Evolutionary conservation across 2,888 invertebrate species (phyloP).

Genomic region (Caradrina clavipalpis): DNA sequence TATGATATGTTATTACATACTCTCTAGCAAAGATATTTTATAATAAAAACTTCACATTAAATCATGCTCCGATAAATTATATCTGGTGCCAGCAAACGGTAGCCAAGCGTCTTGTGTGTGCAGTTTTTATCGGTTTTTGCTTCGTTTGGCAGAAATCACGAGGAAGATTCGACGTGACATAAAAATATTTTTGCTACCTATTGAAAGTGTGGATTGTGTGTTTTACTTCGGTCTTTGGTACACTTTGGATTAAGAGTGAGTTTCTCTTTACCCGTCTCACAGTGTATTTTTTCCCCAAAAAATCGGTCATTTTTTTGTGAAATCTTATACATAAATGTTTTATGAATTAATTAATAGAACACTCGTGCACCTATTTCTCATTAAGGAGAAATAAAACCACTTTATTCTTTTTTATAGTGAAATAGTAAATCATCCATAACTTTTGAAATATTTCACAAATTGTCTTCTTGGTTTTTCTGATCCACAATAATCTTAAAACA

Average conservation of each 20-base stretch:
- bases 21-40: slow-evolving; percentile 25
- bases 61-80: slow-evolving; percentile 49
- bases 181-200: slow-evolving; percentile 40
- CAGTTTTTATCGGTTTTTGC: slow-evolving; percentile 68
- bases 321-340: too few species aligned
- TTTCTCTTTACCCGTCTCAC: too few species aligned
- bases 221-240: neutral
- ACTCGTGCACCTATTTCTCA: too few species aligned
- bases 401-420: too few species aligned
- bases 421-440: too few species aligned
- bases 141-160: slow-evolving; percentile 63
- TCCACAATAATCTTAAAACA: too few species aligned
- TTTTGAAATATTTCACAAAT: too few species aligned
- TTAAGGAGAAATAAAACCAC: too few species aligned
- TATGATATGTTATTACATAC: slow-evolving; percentile 30
- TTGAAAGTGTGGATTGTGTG: slow-evolving; percentile 8
- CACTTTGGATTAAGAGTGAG: neutral
- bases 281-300: too few species aligned
- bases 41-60: slow-evolving; percentile 47
- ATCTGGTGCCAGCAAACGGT: slow-evolving; percentile 44
- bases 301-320: too few species aligned
- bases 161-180: slow-evolving; percentile 43
- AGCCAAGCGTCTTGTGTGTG: slow-evolving; percentile 61
- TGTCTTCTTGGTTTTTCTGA: too few species aligned
- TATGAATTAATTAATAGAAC: too few species aligned